Evolutionary conservation across 2,888 invertebrate genomes (phyloP), one percentile per base, ranked within the genome.

Genomic region (Crocallis elinguaria): DNA sequence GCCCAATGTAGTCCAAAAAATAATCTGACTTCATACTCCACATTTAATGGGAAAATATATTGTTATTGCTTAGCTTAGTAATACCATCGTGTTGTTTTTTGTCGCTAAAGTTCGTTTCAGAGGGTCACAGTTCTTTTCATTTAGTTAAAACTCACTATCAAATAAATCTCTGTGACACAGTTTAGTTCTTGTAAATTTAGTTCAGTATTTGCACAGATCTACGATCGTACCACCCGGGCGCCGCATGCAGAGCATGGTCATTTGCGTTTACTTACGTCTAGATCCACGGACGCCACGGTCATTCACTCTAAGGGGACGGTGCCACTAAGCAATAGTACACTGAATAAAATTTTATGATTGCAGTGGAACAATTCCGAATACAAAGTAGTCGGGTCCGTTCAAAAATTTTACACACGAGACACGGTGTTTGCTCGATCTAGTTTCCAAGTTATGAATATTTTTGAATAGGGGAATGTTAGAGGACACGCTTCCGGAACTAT

Each of bases 251-350:
- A 57, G 64, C 60, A 61, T 44, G 41, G 62, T 73, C 69, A 68
- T 73, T 69, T 68, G 64, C 72, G 71, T 73, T 62, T 59, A 64
- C 65, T 66, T 67, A 62, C 56, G 58, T 62, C 61, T 63, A 64
- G 60, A 62, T 59, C 60, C 56, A 67, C 66, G n/a, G n/a, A n/a
- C n/a, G n/a, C n/a, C n/a, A n/a, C n/a, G 76, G 77, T 77, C 76
- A 68, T 73, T 76, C 71, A 69, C 77, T 70, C 54, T 54, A 57
- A 49, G 54, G 54, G 44, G 52, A 57, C 32, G 54, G 56, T 58
- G 59, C 50, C 52, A 44, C 39, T 41, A 57, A 52, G 46, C 23
- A 41, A 52, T 52, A 54, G 38, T 49, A 43, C 48, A 42, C 37
- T 27, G 43, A 60, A 67, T 58, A 57, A 60, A 60, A 56, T 69